Conservation (phyloP, 1,140 invertebrate genomes). For the Eupeodes corollae region DNA sequence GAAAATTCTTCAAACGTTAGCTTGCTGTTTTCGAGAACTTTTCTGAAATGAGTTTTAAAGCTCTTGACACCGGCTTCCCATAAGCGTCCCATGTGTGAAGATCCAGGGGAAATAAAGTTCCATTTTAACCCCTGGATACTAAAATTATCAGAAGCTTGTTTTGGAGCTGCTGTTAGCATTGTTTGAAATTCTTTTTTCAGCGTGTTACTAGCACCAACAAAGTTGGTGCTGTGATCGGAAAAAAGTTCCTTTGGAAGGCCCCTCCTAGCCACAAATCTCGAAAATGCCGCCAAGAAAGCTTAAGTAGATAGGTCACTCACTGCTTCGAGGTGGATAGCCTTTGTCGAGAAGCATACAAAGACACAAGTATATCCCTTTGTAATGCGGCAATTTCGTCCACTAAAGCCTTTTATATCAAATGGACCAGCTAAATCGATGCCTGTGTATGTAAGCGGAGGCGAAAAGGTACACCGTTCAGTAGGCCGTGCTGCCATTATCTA, state of each 20-base stretch:
- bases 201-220: conserved; percentile 9
- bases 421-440: conserved; percentile 34
- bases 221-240: conserved; percentile 18
- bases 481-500: conserved; percentile 6
- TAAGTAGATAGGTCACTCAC: conserved; percentile 22
- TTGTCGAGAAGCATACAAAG: conserved; percentile 29
- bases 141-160: too few relatives aligned
- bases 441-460: conserved; percentile 13
- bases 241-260: conserved; percentile 8
- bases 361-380: conserved; percentile 28
- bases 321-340: conserved; percentile 28
- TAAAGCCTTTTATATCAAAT: conserved; percentile 14
- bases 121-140: neutral
- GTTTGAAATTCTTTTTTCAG: too few relatives aligned
- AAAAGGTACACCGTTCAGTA: neutral
- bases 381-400: conserved; percentile 7
- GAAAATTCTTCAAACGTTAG: conserved; percentile 1
- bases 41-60: neutral
- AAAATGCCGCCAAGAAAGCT: conserved; percentile 29
- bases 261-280: conserved; percentile 26
- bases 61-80: too few relatives aligned
- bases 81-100: neutral
- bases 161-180: too few relatives aligned
- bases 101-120: conserved; percentile 1
- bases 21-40: neutral